These are phyloP conservation scores for Mechanitis messenoides DNA, from an alignment of 2,888 invertebrate species.

Conservation along the genomic window DNA sequence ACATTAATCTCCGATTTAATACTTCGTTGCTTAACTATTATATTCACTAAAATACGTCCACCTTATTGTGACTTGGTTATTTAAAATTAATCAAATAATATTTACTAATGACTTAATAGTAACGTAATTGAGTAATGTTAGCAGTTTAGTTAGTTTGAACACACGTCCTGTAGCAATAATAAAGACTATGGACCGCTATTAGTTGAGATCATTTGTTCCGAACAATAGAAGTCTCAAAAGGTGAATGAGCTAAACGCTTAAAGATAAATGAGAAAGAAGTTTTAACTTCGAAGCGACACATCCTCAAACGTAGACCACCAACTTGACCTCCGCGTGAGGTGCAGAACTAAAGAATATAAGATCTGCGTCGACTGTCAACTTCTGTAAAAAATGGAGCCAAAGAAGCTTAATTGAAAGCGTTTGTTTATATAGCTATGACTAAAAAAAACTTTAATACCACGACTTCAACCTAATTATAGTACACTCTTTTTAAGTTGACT, in stretches of 20 bases:
- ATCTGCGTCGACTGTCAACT: conserved; percentile 16
- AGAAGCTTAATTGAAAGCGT: not conserved
- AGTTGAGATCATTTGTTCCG: not conserved
- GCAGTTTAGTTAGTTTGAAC: no score
- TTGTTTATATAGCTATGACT: conserved; percentile 4
- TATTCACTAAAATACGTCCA: conserved; percentile 35
- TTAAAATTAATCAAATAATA: no score
- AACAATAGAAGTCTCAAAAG: no score
- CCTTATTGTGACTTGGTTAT: no score
- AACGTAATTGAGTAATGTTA: no score
- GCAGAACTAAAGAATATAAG: conserved; percentile 16
- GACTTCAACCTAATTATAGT: conserved; percentile 5
- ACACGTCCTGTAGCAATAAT: no score
- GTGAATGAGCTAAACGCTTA: no score
- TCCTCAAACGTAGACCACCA: no score
- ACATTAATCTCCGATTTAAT: no score
- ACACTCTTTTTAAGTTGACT: not conserved
- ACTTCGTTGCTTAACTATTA: conserved; percentile 22
- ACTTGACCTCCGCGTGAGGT: not conserved
- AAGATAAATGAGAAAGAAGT: no score
- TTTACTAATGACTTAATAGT: no score
- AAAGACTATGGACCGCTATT: no score
- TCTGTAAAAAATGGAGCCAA: conserved; percentile 25
- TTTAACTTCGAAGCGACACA: not conserved
- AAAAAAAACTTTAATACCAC: conserved; percentile 16